Conservation (phyloP, 2,888 invertebrate genomes). For the Shargacucullia verbasci region DNA sequence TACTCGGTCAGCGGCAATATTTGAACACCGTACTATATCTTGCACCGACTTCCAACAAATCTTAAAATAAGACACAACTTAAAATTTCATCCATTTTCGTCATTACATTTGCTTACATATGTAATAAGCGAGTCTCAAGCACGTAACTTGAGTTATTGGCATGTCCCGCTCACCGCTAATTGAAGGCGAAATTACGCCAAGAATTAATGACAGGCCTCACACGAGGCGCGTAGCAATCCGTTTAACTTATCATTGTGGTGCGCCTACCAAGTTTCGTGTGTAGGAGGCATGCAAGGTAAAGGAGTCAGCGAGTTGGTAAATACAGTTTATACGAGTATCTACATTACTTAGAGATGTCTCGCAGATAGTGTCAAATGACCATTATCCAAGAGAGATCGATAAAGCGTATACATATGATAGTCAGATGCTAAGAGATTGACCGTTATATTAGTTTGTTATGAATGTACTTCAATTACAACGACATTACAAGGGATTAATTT, state of each 20-base stretch:
- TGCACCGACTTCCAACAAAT: too few species aligned
- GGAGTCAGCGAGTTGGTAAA: conserved; percentile 10
- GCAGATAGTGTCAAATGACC: too few species aligned
- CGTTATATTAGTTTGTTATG: too few species aligned
- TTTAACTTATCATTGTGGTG: conserved; percentile 61
- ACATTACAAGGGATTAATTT: too few species aligned
- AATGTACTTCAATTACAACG: too few species aligned
- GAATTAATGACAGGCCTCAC: conserved; percentile 55
- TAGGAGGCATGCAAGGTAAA: conserved; percentile 11
- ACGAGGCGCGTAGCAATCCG: conserved; percentile 54
- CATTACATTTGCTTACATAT: conserved; percentile 10
- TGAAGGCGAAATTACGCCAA: conserved; percentile 60
- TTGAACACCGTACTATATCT: too few species aligned
- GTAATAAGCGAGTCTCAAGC: conserved; percentile 18
- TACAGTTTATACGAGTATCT: too few species aligned
- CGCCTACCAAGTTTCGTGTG: conserved; percentile 32
- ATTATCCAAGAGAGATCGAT: too few species aligned
- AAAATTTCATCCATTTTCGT: conserved; percentile 4
- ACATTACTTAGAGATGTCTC: too few species aligned
- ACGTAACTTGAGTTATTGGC: conserved; percentile 45
- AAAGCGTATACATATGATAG: too few species aligned
- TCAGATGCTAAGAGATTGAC: too few species aligned
- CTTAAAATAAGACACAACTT: background rate
- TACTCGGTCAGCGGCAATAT: too few species aligned
- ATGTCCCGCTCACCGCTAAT: conserved; percentile 53